Base-by-base conservation (phyloP, 2,888 invertebrate genomes). In the Cecidostiba fungosa region DNA sequence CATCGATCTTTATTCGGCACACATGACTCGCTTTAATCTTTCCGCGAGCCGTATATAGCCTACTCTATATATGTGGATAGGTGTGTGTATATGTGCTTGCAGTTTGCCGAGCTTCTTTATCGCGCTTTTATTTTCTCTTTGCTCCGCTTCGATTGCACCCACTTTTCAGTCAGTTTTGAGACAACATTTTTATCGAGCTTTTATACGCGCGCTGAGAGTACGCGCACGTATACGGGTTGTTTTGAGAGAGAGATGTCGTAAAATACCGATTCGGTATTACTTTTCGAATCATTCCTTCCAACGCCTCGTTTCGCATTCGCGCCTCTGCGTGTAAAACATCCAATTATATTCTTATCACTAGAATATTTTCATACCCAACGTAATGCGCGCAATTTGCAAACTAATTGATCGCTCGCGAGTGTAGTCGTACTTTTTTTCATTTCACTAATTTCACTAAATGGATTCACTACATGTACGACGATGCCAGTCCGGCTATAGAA, bases 1-100 rank as follows among this genome's bases (percentile, higher is more conserved):
- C 77, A 77, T 77, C 66, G 77, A 77, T 77, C 77, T 77, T 36
- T 66, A 77, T 77, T 66, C 66, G 62, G 62, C 66, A 26, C 26
- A 66, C 77, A 39, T 14, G 77, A 39, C 16, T 76, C 29, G 66
- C 43, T 66, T 66, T 66, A 62, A 77, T 77, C 43, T 66, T 54
- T 77, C 59, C 8, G 8, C 29, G 70, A 36, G 29, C 16, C 23
- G 50, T 19, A 43, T 14, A 29, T 39, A n/a, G 50, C 16, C 6
- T 43, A 26, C 23, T 12, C 5, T 6, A 1, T 29, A 54, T 19
- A 32, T 19, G 59, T 59, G 59, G 8, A 26, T 62, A 10, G 10
- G 29, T 0, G n/a, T 59, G 29, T 19, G 47, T 14, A 4, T 23
- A 47, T n/a, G 16, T 19, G n/a, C 39, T 23, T 6, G 12, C 8